Base-by-base conservation (phyloP, 2,888 invertebrate genomes). In the Galerucella pusilla region DNA sequence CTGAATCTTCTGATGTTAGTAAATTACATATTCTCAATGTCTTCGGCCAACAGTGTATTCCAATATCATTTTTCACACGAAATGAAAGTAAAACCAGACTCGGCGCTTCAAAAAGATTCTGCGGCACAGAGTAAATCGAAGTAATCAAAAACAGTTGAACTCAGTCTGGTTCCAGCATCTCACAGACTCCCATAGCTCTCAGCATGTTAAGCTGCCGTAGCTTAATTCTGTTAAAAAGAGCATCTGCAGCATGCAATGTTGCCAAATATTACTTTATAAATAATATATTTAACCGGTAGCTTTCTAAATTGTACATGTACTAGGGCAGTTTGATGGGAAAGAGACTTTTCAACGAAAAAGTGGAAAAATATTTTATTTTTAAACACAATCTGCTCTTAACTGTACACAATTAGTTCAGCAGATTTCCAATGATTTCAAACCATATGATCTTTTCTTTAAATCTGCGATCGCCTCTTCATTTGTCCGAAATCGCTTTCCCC, bases 141-240 rank as follows among this genome's bases (percentile, higher is more conserved):
- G 60, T 67, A 68, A 72, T 68, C 71, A 61, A 72, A 72, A 74
- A 77, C 67, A 73, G 74, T 75, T 75, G 75, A 77, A 74, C 74
- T 77, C 71, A 67, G 74, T 75, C 75, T 74, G 71, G 75, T 71
- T 69, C 67, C 63, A 54, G 42, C 60, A 46, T 42, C 59, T 59
- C 70, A 45, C 68, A 70, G 71, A 79, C 81, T 80, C 82, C 81
- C 79, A 82, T 80, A 73, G 82, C 76, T 83, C 83, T 16, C 84
- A 81, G 83, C 82, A 78, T 78, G 84, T 65, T 70, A 75, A 77
- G 84, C 83, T 82, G 83, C 83, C 80, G 83, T 83, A 80, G 81
- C 82, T 84, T 83, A 83, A 83, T 84, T 83, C 83, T 80, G 81
- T 83, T 83, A 82, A 83, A 83, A 81, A 83, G 81, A 80, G 79